phyloP scores from a whole-genome alignment of 1,140 invertebrate genomes.

The Chrysomallon squamiferum region DNA sequence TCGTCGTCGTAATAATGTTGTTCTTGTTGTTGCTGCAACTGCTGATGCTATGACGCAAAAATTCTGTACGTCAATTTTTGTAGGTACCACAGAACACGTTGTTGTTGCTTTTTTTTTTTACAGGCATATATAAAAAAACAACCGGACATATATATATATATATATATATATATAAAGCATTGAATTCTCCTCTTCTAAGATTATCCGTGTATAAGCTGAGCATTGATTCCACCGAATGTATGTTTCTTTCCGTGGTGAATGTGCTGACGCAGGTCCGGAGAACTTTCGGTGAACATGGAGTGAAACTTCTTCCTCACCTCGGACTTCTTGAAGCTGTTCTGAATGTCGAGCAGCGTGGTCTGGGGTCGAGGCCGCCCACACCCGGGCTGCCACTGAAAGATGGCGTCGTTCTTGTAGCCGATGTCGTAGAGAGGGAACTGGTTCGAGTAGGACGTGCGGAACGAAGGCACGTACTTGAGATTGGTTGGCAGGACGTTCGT shows the following conservation, averaged over 20 bases:
- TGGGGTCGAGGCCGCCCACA: conserved; percentile 51
- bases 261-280: conserved; percentile 54
- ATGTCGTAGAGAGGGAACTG: conserved; percentile 49
- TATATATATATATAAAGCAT: too few relatives aligned
- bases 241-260: conserved; percentile 56
- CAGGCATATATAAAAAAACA: too few relatives aligned
- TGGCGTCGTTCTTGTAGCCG: conserved; percentile 46
- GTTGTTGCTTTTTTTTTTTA: too few relatives aligned
- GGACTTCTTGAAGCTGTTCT: conserved; percentile 55
- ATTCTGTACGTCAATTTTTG: too few relatives aligned
- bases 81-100: too few relatives aligned
- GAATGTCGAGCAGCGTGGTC: conserved; percentile 43
- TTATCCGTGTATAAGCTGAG: conserved; percentile 51
- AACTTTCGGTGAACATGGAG: conserved; percentile 43
- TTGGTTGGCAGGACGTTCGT: conserved; percentile 47
- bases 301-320: conserved; percentile 44
- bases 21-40: too few relatives aligned
- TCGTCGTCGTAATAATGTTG: too few relatives aligned
- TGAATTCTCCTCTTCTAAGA: too few relatives aligned
- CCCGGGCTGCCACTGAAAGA: conserved; percentile 54
- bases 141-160: too few relatives aligned
- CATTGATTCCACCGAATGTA: conserved; percentile 48
- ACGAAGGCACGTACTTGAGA: conserved; percentile 28
- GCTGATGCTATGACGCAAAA: too few relatives aligned
- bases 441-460: conserved; percentile 35